These are phyloP conservation scores for Chelonus formosanus DNA, from an alignment of 2,888 invertebrate species.

Conservation along the genomic window DNA sequence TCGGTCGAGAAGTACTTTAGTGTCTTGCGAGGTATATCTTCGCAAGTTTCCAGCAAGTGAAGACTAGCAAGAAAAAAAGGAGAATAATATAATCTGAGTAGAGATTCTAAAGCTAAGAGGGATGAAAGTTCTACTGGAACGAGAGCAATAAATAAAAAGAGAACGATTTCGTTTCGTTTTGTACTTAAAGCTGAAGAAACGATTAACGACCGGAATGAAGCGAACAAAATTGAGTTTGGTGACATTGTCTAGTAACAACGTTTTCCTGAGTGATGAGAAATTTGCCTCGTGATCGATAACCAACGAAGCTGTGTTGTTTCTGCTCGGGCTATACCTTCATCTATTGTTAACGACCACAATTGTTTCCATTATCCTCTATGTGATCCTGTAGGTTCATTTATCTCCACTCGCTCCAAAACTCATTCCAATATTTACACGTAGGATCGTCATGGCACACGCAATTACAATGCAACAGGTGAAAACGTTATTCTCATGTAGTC, in stretches of 20 bases:
- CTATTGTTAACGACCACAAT: neutral
- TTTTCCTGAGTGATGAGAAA: slow-evolving; percentile 26
- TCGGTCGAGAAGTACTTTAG: slow-evolving; percentile 14
- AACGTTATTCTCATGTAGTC: neutral
- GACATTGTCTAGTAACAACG: slow-evolving; percentile 32
- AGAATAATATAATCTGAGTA: neutral
- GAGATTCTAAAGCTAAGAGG: neutral
- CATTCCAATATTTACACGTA: neutral
- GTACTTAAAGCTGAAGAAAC: slow-evolving; percentile 34
- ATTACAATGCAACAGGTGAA: slow-evolving; percentile 26
- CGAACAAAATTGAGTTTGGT: slow-evolving; percentile 38
- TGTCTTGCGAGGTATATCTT: too few relatives aligned
- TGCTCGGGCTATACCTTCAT: neutral
- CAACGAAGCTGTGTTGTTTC: slow-evolving; percentile 18
- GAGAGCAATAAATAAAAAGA: slow-evolving; percentile 3
- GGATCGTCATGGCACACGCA: neutral
- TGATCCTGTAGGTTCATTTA: too few relatives aligned
- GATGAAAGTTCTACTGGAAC: neutral
- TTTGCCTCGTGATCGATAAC: slow-evolving; percentile 40
- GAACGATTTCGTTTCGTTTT: slow-evolving; percentile 18
- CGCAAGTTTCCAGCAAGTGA: too few relatives aligned
- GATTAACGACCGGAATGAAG: slow-evolving; percentile 38
- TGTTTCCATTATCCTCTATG: too few relatives aligned
- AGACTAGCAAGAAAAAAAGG: too few relatives aligned
- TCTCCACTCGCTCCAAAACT: too few relatives aligned